phyloP scores from a whole-genome alignment of 2,113 vertebrate species.

The Oncorhynchus mykiss region DNA sequence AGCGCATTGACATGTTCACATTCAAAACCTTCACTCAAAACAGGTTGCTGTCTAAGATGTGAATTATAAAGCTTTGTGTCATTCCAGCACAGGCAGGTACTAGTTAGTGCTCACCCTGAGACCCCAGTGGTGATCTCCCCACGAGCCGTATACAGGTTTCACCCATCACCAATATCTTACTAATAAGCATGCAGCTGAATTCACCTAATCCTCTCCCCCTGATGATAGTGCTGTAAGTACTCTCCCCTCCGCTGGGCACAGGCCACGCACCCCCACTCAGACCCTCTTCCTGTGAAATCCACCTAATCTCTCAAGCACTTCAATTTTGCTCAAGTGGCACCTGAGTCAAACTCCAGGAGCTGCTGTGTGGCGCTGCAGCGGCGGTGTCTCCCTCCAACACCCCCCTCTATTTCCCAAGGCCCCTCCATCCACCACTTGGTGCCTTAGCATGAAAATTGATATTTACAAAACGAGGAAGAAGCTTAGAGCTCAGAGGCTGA shows the following conservation, averaged over 20 bases:
- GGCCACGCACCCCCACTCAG: neutral
- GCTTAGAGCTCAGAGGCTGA: neutral
- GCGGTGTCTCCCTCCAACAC: too few species aligned
- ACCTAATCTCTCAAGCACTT: slow-evolving; percentile 71
- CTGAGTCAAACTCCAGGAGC: slow-evolving; percentile 64
- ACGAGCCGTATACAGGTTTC: neutral
- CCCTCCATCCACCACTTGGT: neutral
- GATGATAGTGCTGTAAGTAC: slow-evolving; percentile 2
- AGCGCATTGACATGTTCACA: too few species aligned
- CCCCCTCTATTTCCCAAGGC: too few species aligned
- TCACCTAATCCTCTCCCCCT: slow-evolving; percentile 2
- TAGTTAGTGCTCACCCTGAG: neutral
- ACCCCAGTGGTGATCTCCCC: too few species aligned
- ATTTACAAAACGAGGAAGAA: slow-evolving; percentile 1
- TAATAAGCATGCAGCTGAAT: neutral
- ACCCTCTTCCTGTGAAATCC: slow-evolving; percentile 21
- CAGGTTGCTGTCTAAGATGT: too few species aligned
- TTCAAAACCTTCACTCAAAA: too few species aligned
- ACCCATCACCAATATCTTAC: neutral
- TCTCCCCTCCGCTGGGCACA: neutral
- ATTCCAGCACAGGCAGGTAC: neutral
- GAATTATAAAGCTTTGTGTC: too few species aligned
- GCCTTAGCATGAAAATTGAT: slow-evolving; percentile 9
- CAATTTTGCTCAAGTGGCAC: slow-evolving; percentile 74
- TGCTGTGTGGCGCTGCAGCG: too few species aligned